Conservation (phyloP, 2,113 vertebrate genomes). For the Raja brachyura region DNA sequence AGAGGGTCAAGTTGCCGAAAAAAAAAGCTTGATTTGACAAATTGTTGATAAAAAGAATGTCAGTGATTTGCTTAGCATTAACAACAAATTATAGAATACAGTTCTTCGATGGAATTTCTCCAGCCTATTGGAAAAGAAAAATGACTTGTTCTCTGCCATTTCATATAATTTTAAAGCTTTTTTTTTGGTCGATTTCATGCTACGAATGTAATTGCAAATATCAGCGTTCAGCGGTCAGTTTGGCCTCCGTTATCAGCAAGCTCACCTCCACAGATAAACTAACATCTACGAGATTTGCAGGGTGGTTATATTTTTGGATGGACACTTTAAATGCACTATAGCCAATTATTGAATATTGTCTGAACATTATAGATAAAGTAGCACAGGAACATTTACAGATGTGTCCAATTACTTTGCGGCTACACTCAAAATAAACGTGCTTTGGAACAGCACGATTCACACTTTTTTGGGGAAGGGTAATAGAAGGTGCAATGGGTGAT, state of each 20-base stretch:
- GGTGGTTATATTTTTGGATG: not conserved
- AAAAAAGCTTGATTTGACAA: slow-evolving; percentile 1
- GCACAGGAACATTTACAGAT: not conserved
- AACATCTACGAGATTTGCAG: not conserved
- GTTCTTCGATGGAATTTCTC: not conserved
- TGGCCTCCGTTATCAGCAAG: not conserved
- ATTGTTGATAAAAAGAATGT: slow-evolving; percentile 8
- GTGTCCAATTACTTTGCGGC: not conserved
- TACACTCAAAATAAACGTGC: too few relatives aligned
- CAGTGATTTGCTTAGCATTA: not conserved
- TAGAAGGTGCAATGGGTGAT: not conserved
- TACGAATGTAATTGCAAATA: not conserved
- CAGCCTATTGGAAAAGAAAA: not conserved
- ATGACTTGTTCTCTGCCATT: not conserved
- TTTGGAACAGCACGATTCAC: not conserved
- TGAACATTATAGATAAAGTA: not conserved
- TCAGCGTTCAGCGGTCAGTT: not conserved
- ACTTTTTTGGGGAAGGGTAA: not conserved
- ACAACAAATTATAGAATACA: not conserved
- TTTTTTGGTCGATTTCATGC: not conserved
- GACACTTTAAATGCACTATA: not conserved
- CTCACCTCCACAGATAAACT: not conserved
- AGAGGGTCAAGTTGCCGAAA: not conserved
- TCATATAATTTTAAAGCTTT: not conserved
- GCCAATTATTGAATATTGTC: not conserved